Base-by-base conservation (phyloP, 2,888 invertebrate genomes). In the Ectobius pallidus region DNA sequence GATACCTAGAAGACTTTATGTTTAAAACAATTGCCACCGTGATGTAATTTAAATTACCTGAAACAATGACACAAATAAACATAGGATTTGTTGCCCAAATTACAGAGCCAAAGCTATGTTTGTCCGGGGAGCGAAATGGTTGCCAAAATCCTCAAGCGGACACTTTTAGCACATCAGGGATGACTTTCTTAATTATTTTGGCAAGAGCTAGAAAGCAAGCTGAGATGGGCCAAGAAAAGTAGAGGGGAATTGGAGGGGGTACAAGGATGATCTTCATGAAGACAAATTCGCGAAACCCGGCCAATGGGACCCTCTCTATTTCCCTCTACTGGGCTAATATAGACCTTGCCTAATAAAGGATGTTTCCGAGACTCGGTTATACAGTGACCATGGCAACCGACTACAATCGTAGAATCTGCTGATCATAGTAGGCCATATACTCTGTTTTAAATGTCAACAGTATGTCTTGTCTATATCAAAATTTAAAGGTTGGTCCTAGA, bases 171-270 rank as follows among this genome's bases (percentile, higher is more conserved):
- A 85, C 85, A 82, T 86, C 86, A 42, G 82, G 85, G 86, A 86
- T 86, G 87, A 87, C 89, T 90, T 87, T 89, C 88, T 89, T 89
- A 90, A 90, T 90, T 89, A 90, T 90, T 91, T 91, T 90, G 90
- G 90, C 90, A 91, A 87, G 87, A 55, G 65, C 22, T 63, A 39
- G 39, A 20, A 34, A 70, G 73, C 72, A 67, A 68, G 61, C 70
- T 52, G 49, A 84, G 85, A 85, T 86, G 65, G 52, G 62, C 67
- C 65, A 69, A 69, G 77, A 77, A 78, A 79, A 78, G 77, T 44
- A 69, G 42, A 34, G 44, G 61, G 32, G 44, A 25, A 42, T 42
- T 22, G 62, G 70, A 25, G 16, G 52, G 49, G 55, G 74, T n/a
- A 65, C 58, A 58, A 65, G 61, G 68, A 16, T 46, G 49, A 68